Evolutionary conservation across 37 sponge, comb jelly and placozoan genomes (phyloP), one percentile per base, ranked within the genome.

Genomic region (Haliclona indistincta): DNA sequence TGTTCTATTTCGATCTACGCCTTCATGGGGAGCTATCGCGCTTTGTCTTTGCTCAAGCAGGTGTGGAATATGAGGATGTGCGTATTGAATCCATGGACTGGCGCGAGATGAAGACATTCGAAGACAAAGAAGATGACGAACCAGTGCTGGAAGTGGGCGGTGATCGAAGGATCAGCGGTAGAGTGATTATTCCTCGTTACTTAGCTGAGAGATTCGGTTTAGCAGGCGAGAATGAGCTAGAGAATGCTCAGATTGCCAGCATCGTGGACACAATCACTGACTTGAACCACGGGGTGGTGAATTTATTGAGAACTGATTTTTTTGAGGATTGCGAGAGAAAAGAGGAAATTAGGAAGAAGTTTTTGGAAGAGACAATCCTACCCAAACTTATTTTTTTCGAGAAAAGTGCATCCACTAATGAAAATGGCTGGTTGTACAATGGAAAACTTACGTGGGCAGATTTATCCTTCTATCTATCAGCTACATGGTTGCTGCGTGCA

Each of bases 101-200:
- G 81, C 39, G 19, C 4, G n/a, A n/a, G n/a, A n/a, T n/a, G n/a
- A n/a, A n/a, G n/a, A n/a, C n/a, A n/a, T n/a, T n/a, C n/a, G n/a
- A n/a, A n/a, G n/a, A n/a, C n/a, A 35, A 41, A 44, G 51, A 20
- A 8, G 36, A 52, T 1, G 40, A 38, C 20, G n/a, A 80, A 30
- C 86, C 86, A 17, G 39, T 71, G 0, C 63, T 85, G 19, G 86
- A 85, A 45, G 79, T 63, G 32, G 77, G 78, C 53, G 86, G 86
- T 2, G n/a, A n/a, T n/a, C 70, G 71, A 38, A 44, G 62, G 62
- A 33, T 85, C 33, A 71, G 78, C 20, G 86, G 86, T 25, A 71
- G 73, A 13, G 17, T 62, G 11, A 54, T 72, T 40, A 77, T 77
- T 32, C 73, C 79, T 2, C 38, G 86, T 28, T 85, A 63, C 43